Evolutionary conservation across 1,140 invertebrate genomes (phyloP), one percentile per base, ranked within the genome.

Genomic region (Drosophila carrolli): DNA sequence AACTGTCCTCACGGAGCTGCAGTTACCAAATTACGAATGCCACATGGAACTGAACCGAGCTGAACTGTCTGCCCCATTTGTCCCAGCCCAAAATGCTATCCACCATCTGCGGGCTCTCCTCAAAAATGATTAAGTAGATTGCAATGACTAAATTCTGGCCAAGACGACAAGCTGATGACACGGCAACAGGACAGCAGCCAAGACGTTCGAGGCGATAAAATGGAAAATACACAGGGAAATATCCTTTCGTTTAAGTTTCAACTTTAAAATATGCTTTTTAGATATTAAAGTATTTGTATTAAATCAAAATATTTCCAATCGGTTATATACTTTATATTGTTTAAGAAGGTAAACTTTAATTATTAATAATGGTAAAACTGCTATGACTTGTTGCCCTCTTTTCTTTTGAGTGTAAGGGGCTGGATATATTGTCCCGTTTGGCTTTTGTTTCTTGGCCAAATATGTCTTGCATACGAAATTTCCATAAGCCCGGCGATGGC

Each of bases 111-210:
- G 27, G 11, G 29, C 46, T 4, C 41, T 66, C 35, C 62, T 48
- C 78, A 73, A 70, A 85, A 86, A 86, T 86, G 83, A 86, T 86
- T 86, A 86, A 86, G 83, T 86, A 86, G 83, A 86, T 86, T 86
- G 83, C 83, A 86, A 88, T 88, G 83, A 88, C 83, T 86, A 79
- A 68, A 88, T 86, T 86, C 78, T 75, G 79, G 72, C 41, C 79
- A 81, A 81, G 78, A 86, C 75, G 65, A 66, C 77, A 78, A 41
- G 63, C 72, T 67, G 81, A 68, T 85, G 81, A 84, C 81, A 77
- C 53, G 68, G 38, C 56, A 27, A 16, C 32, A 53, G 50, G n/a
- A 61, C 29, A 38, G 37, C 29, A 38, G 37, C 19, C 19, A 43
- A 46, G n/a, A 51, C 40, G 32, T 58, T 75, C 44, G 32, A 71